Conservation (phyloP, 2,113 vertebrate genomes). For the Nesospiza acunhae region DNA sequence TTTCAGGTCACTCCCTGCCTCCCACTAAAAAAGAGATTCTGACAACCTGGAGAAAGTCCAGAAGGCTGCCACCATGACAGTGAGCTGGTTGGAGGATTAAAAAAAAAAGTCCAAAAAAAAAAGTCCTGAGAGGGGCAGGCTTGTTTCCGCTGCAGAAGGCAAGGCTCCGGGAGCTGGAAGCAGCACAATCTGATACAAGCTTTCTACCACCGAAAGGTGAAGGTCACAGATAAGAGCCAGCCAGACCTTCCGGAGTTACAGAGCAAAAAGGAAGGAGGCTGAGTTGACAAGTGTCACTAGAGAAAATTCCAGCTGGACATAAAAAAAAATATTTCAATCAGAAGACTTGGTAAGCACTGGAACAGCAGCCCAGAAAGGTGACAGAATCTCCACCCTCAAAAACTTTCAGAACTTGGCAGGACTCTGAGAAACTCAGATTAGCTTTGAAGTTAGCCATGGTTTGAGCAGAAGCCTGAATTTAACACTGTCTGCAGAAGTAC, state of each 20-base stretch:
- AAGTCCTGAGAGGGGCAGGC: not conserved
- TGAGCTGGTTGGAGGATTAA: not conserved
- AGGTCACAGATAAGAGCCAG: not conserved
- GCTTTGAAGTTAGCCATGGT: not conserved
- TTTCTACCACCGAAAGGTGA: not conserved
- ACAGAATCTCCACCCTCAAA: not conserved
- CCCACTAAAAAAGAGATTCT: not conserved
- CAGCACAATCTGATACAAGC: not conserved
- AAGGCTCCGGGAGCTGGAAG: not conserved
- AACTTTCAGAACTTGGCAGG: not conserved
- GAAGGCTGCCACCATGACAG: not conserved
- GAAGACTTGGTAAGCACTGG: not conserved
- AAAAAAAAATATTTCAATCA: not conserved
- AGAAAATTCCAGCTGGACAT: not conserved
- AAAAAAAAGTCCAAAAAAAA: not conserved
- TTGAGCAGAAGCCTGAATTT: not conserved
- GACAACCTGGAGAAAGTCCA: not conserved
- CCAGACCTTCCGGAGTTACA: not conserved
- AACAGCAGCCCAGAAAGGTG: not conserved
- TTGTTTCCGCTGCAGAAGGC: not conserved
- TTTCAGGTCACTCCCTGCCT: not conserved
- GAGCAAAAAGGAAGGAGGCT: not conserved
- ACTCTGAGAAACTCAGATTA: not conserved
- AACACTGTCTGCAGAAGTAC: not conserved
- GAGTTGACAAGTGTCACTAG: not conserved